phyloP scores from a whole-genome alignment of 2,888 invertebrate species.

The Drosophila lacicola region DNA sequence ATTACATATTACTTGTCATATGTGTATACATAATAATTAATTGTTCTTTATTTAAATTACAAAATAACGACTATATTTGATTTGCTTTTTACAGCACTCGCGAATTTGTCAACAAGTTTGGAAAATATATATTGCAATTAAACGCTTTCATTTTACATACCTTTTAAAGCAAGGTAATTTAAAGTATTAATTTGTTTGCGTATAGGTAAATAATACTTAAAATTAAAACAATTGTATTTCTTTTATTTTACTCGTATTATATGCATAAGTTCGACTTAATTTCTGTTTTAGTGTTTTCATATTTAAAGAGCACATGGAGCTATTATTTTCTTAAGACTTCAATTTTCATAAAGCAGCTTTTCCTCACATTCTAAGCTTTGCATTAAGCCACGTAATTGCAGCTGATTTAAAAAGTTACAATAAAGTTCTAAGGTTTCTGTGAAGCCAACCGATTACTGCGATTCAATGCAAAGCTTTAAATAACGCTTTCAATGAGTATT shows the following conservation, averaged over 20 bases:
- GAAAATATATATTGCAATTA: conserved; percentile 73
- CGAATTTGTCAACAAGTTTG: conserved; percentile 64
- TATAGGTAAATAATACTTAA: conserved; percentile 77
- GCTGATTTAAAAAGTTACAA: conserved; percentile 25
- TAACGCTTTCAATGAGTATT: conserved; percentile 70
- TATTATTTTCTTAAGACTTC: conserved; percentile 44
- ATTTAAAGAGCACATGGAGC: conserved; percentile 73
- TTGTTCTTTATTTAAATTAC: conserved; percentile 71
- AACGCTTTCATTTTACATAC: conserved; percentile 44
- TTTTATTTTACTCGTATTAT: conserved; percentile 52
- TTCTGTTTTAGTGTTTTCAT: conserved; percentile 63
- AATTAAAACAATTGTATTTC: conserved; percentile 72
- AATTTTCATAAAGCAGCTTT: conserved; percentile 42
- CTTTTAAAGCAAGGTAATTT: conserved; percentile 53
- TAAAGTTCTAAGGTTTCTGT: conserved; percentile 22
- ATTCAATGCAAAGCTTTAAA: conserved; percentile 76
- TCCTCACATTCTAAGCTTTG: conserved; percentile 50
- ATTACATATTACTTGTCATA: conserved; percentile 57
- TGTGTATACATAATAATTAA: conserved; percentile 62
- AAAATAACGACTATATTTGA: conserved; percentile 81
- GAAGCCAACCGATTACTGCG: conserved; percentile 56
- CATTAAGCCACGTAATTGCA: conserved; percentile 77
- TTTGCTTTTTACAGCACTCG: conserved; percentile 74
- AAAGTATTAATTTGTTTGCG: conserved; percentile 42
- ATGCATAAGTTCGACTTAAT: conserved; percentile 78